Conservation (phyloP, 1,140 invertebrate genomes). For the Drosophila ananassae region DNA sequence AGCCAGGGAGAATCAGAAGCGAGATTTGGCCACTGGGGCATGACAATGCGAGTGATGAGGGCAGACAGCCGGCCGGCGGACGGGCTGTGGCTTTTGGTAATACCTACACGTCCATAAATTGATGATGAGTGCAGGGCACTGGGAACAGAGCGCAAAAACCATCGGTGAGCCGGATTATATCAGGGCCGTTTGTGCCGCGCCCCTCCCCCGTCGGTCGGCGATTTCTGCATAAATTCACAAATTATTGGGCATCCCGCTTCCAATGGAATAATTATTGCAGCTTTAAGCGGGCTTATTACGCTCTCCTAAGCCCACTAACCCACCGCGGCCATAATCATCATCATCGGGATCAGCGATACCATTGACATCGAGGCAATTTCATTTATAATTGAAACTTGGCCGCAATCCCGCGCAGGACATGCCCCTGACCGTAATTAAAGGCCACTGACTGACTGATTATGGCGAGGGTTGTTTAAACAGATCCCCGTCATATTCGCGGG, state of each 20-base stretch:
- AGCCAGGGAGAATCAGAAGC: slow-evolving; percentile 54
- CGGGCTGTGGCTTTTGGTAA: slow-evolving; percentile 5
- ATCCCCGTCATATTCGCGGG: slow-evolving; percentile 24
- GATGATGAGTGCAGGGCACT: slow-evolving; percentile 48
- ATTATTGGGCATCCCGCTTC: slow-evolving; percentile 60
- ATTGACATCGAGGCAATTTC: slow-evolving; percentile 54
- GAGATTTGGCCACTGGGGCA: slow-evolving; percentile 76
- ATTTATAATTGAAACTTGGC: slow-evolving; percentile 62
- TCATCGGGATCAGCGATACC: slow-evolving; percentile 44
- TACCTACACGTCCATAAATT: slow-evolving; percentile 37
- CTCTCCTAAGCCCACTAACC: slow-evolving; percentile 46
- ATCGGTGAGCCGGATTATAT: slow-evolving; percentile 59
- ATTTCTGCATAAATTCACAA: slow-evolving; percentile 63
- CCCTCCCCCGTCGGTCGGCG: neutral
- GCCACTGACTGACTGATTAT: slow-evolving; percentile 13
- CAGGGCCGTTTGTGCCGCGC: slow-evolving; percentile 11
- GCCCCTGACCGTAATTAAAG: slow-evolving; percentile 25
- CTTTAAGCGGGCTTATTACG: slow-evolving; percentile 64
- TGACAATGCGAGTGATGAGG: slow-evolving; percentile 77
- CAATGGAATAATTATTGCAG: slow-evolving; percentile 47
- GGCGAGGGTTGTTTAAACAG: slow-evolving; percentile 45
- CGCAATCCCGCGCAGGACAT: neutral
- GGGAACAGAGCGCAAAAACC: slow-evolving; percentile 45
- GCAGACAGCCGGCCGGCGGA: slow-evolving; percentile 56
- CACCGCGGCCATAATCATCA: slow-evolving; percentile 33